phyloP scores from a whole-genome alignment of 1,140 invertebrate species.

The Papilio polytes region DNA sequence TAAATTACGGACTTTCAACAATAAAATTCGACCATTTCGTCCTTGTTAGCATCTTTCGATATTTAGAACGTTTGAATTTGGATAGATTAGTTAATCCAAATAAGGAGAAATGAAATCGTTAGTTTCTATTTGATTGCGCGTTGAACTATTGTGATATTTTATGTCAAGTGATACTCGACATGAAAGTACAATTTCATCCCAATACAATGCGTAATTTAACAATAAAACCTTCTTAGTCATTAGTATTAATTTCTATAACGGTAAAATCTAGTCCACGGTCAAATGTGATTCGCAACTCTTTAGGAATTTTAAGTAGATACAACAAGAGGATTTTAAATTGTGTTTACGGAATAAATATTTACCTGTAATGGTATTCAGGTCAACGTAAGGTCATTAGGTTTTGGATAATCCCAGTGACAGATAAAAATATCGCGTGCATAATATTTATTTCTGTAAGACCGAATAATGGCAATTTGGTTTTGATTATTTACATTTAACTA shows the following conservation, averaged over 20 bases:
- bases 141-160: conserved; percentile 3
- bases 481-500: neutral
- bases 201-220: neutral
- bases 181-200: conserved; percentile 2
- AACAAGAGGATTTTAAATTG: conserved; percentile 40
- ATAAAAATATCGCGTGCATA: conserved; percentile 32
- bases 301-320: conserved; percentile 33
- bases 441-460: neutral
- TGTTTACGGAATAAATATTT: conserved; percentile 62
- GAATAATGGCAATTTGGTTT: neutral
- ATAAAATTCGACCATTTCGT: conserved; percentile 13
- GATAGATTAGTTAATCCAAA: conserved; percentile 14
- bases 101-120: conserved; percentile 12
- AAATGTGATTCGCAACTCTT: conserved; percentile 17
- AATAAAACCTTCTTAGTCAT: conserved; percentile 34
- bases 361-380: conserved; percentile 54
- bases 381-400: conserved; percentile 50
- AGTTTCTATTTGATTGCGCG: neutral
- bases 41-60: neutral
- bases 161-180: conserved; percentile 17
- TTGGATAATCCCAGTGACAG: conserved; percentile 58
- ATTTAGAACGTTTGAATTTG: neutral
- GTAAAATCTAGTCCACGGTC: conserved; percentile 27
- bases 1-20: conserved; percentile 5
- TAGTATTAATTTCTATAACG: conserved; percentile 35